A percentile compares a stretch with the other conserved stretches of the same genome.
Evolutionary conservation across 2,797 vertebrate genomes (phyloP).

Genomic region (Myioborus miniatus): DNA sequence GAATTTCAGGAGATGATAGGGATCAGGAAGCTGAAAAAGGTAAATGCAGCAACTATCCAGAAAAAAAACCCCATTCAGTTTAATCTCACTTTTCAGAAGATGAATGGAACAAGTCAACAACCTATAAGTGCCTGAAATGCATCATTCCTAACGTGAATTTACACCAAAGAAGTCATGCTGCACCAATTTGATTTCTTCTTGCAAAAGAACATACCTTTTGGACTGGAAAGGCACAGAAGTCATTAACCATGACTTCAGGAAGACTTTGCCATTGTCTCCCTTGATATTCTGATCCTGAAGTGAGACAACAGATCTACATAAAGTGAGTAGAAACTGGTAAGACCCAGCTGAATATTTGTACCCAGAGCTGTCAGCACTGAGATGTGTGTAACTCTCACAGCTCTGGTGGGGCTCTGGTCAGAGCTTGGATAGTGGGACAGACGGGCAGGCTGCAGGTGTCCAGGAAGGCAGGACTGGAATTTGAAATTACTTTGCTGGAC

Average conservation of each 20-base stretch:
- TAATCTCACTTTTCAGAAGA: not conserved
- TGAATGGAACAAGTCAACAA: not conserved
- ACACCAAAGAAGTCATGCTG: not conserved
- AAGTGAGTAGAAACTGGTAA: not conserved
- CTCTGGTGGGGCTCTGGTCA: not conserved
- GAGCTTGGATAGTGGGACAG: not conserved
- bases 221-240: not conserved
- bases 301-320: not conserved
- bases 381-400: not conserved
- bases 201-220: not conserved
- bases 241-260: not conserved
- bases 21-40: not conserved
- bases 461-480: not conserved
- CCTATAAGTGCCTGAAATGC: not conserved
- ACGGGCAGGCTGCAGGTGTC: slow-evolving; percentile 13
- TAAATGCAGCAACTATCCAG: not conserved
- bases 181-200: not conserved
- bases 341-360: not conserved
- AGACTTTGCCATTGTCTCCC: not conserved
- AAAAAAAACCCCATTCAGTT: not conserved
- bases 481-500: not conserved
- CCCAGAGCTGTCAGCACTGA: not conserved
- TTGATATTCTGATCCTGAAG: not conserved
- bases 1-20: not conserved
- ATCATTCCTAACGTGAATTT: not conserved